Evolutionary conservation across 1,140 invertebrate species (phyloP).

Genomic region (Cryptotermes secundus): DNA sequence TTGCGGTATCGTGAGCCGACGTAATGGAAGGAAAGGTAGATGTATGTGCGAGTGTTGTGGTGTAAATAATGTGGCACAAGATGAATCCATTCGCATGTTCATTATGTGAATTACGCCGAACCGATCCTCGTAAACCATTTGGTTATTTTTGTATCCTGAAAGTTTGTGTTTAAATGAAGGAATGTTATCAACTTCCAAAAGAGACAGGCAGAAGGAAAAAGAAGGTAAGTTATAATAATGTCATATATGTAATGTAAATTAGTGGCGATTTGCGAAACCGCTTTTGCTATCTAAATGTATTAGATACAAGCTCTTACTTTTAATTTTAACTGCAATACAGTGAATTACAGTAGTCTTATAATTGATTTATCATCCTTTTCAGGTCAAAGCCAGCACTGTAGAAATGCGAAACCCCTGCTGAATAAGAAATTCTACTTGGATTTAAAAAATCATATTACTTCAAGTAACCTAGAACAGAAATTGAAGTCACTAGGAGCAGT

Average conservation of each 20-base stretch:
- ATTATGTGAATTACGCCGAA: background rate
- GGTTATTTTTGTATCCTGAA: background rate
- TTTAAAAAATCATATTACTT: background rate
- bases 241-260: background rate
- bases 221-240: background rate
- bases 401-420: background rate
- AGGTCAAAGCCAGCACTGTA: background rate
- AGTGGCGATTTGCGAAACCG: background rate
- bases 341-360: too few species aligned
- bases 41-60: background rate
- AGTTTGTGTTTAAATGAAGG: background rate
- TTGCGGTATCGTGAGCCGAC: too few species aligned
- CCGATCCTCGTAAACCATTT: background rate
- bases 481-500: conserved; percentile 12
- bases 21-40: background rate
- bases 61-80: background rate
- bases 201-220: background rate
- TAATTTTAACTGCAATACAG: too few species aligned
- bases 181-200: conserved; percentile 10
- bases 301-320: too few species aligned
- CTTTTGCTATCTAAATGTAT: too few species aligned
- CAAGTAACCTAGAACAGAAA: background rate
- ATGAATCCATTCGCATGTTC: background rate
- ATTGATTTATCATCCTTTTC: background rate
- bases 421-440: conserved; percentile 10